Conservation (phyloP, 1,140 invertebrate species). For the Drosophila nannoptera region DNA sequence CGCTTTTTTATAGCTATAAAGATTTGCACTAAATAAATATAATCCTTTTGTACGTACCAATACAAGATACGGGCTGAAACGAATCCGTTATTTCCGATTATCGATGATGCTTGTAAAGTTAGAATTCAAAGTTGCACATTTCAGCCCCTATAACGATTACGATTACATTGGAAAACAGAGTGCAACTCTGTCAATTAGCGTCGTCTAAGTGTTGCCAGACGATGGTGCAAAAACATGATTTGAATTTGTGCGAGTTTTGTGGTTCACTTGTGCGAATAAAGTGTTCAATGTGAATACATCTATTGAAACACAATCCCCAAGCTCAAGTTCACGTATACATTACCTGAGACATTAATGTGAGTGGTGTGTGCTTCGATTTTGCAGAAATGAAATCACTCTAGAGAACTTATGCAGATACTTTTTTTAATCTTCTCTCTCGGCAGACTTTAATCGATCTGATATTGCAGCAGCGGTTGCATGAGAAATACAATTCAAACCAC, state of each 20-base stretch:
- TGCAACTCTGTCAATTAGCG: background rate
- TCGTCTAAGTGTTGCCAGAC: constrained; percentile 13
- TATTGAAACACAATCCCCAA: constrained; percentile 16
- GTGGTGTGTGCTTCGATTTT: too few relatives aligned
- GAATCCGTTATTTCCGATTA: constrained; percentile 15
- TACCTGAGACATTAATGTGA: constrained; percentile 59
- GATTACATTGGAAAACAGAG: background rate
- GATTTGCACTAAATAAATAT: constrained; percentile 36
- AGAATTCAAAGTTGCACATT: too few relatives aligned
- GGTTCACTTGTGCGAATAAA: constrained; percentile 29
- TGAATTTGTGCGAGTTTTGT: constrained; percentile 7
- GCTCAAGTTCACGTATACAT: constrained; percentile 46
- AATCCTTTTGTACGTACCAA: constrained; percentile 23
- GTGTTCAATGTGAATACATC: constrained; percentile 51
- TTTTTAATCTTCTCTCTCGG: constrained; percentile 12
- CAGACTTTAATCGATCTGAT: constrained; percentile 76
- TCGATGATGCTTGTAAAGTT: background rate
- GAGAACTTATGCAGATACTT: too few relatives aligned
- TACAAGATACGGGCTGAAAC: constrained; percentile 4
- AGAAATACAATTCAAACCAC: constrained; percentile 69
- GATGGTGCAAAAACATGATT: background rate
- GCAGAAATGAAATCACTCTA: too few relatives aligned
- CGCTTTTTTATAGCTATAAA: constrained; percentile 41
- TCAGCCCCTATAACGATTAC: constrained; percentile 18
- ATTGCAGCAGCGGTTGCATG: constrained; percentile 62